Evolutionary conservation across 1,140 invertebrate species (phyloP), one percentile per base, ranked within the genome.

Genomic region (Calycopis cecrops): DNA sequence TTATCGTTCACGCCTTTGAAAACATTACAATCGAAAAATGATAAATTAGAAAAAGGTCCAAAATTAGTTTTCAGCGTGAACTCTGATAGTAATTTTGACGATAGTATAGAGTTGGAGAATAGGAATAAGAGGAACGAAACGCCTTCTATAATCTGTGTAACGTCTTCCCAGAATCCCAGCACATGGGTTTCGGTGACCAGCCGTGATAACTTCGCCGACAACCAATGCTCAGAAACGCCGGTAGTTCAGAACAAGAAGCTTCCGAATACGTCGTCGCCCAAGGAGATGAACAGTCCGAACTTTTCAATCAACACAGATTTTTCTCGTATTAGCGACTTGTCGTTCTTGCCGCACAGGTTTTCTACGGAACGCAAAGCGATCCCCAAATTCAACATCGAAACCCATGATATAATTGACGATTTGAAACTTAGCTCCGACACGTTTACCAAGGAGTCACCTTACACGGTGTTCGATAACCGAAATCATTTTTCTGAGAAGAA

Each of bases 371-470:
- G 67, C 51, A 89, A 89, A 67, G 50, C 71, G 11, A 51, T 75
- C 9, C 70, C 71, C 0, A 85, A 76, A 71, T 52, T 76, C 4
- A 73, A 80, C 55, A 79, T 76, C 61, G 82, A 87, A 35, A 76
- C 76, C 12, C 76, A 83, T 35, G 77, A 85, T 33, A 58, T 83
- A 9, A 63, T 76, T 18, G 76, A 87, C 18, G 73, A 83, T 17
- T 56, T 63, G 6, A 68, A 77, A 71, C 52, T 85, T 8, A 78
- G 73, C 65, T 87, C 86, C 0, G 88, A 87, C 52, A 89, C 86
- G 9, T 89, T 75, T 52, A 87, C 82, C 4, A 89, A 88, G 71
- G 82, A 88, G 14, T 89, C 88, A 0, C 85, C 85, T 0, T 76
- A 76, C 51, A 76, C 71, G 28, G 72, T 75, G 8, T 37, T 69